Conservation (phyloP, 2,888 invertebrate species). For the Phragmatobia fuliginosa region DNA sequence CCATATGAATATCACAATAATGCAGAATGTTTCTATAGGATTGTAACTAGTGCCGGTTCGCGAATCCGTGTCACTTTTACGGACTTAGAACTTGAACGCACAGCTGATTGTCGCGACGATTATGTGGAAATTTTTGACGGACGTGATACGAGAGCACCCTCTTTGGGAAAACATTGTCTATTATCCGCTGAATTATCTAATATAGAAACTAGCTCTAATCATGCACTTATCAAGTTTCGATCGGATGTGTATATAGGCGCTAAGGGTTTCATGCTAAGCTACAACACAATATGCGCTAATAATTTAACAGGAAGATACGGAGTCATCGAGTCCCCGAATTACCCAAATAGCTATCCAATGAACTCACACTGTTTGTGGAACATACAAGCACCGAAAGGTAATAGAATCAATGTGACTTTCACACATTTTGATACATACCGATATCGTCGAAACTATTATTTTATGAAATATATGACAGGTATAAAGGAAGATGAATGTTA, state of each 20-base stretch:
- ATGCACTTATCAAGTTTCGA: conserved; percentile 90
- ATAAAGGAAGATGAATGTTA: conserved; percentile 69
- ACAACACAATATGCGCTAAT: conserved; percentile 90
- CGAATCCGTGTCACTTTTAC: conserved; percentile 88
- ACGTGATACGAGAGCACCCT: conserved; percentile 78
- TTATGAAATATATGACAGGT: conserved; percentile 20
- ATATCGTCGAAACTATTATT: conserved; percentile 24
- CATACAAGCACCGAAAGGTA: conserved; percentile 91
- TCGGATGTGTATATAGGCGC: conserved; percentile 88
- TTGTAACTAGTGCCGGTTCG: conserved; percentile 91
- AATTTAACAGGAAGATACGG: conserved; percentile 89
- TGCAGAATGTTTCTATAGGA: conserved; percentile 93
- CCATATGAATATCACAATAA: conserved; percentile 90
- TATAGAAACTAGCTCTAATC: conserved; percentile 88
- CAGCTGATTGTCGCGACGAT: conserved; percentile 88
- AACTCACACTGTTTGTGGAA: conserved; percentile 91
- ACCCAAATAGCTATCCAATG: conserved; percentile 89
- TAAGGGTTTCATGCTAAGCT: conserved; percentile 93
- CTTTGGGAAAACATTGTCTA: conserved; percentile 89
- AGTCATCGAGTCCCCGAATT: conserved; percentile 95
- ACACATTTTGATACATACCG: conserved; percentile 89
- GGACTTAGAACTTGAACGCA: conserved; percentile 90
- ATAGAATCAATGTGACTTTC: conserved; percentile 93
- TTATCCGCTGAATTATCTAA: conserved; percentile 66
- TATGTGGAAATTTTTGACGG: conserved; percentile 91